Evolutionary conservation across 2,888 invertebrate genomes (phyloP), one percentile per base, ranked within the genome.

Genomic region (Agrochola lota): DNA sequence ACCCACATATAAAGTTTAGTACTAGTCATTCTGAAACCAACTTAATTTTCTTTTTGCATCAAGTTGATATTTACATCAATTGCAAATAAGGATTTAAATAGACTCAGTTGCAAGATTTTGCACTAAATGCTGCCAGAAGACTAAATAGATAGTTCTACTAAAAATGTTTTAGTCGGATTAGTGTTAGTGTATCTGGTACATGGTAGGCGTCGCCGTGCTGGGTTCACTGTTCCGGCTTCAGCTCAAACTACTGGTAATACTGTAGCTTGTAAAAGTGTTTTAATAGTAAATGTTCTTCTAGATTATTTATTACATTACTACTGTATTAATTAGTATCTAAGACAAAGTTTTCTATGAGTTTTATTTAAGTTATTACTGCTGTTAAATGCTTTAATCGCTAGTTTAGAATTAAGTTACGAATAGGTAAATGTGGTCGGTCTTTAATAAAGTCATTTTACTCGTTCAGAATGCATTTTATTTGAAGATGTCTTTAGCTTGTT

Each of bases 361-460:
- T 5, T 35, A 5, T 35, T 30, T 62, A 43, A 20, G 17, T 15
- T 6, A 35, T 52, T 26, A n/a, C 46, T 85, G 40, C 72, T 59
- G 17, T 20, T 46, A 40, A 23, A 55, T 66, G 15, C 52, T 67
- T 63, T 60, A 52, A 67, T 43, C 15, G 12, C 30, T 60, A 68
- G 15, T 40, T 26, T 46, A 35, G 6, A 26, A 55, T 80, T 23
- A 30, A 26, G 9, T 46, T 62, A 77, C 3, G 20, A 60, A 64
- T 70, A 60, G 43, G 43, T 62, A 12, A 62, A 26, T 66, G n/a
- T 73, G 46, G 52, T 81, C 46, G 12, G 12, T 81, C 8, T 59
- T 35, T 55, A 85, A 71, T 78, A 84, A 85, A 84, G 49, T 55
- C 46, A 74, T 81, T 71, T 52, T 23, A 69, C 43, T 67, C 11